Evolutionary conservation across 2,888 invertebrate species (phyloP).

Genomic region (Nephrotoma guestfalica): DNA sequence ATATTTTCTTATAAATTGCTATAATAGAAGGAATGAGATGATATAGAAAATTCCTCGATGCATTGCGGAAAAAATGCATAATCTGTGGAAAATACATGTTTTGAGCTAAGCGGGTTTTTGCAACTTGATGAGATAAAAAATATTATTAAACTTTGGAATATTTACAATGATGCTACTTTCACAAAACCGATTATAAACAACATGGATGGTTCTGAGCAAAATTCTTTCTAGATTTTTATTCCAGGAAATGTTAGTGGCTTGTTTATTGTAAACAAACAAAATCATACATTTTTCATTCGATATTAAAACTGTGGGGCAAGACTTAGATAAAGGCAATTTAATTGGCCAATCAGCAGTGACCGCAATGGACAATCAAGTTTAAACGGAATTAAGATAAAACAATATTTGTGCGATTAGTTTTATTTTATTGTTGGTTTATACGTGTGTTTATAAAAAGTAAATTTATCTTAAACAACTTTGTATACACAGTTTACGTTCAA

Average conservation of each 20-base stretch:
- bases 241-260: not conserved
- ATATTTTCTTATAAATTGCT: not conserved
- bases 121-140: not conserved
- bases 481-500: not conserved
- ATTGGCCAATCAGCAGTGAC: not conserved
- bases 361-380: not conserved
- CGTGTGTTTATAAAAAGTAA: not conserved
- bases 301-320: not conserved
- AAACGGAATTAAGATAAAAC: not conserved
- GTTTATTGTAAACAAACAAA: not conserved
- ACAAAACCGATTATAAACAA: not conserved
- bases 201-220: not conserved
- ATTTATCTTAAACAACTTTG: not conserved
- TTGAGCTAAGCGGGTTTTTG: not conserved
- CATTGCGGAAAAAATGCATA: not conserved
- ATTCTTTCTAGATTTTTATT: not conserved
- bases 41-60: too few relatives aligned
- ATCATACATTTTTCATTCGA: not conserved
- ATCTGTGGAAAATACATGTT: not conserved
- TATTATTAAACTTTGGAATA: not conserved
- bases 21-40: too few relatives aligned
- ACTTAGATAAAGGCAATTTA: not conserved
- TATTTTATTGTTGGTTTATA: not conserved
- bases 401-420: not conserved
- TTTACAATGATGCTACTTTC: not conserved